A percentile compares a stretch with the other conserved stretches of the same genome.
Evolutionary conservation across 2,797 vertebrate genomes (phyloP).

Genomic region (Sandelia bainsii): DNA sequence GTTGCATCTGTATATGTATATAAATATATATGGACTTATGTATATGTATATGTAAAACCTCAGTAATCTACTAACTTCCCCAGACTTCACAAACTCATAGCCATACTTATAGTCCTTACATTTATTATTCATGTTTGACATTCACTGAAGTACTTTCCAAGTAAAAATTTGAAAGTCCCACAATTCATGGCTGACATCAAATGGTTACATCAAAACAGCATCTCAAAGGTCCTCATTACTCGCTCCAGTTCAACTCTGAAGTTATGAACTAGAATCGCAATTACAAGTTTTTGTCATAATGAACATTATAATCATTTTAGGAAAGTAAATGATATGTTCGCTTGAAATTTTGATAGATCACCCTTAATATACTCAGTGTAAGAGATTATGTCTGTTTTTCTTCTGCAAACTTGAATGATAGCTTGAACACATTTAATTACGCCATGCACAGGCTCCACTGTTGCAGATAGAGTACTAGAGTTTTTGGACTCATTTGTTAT

Average conservation of each 20-base stretch:
- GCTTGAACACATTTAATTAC: constrained; percentile 53
- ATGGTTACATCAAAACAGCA: constrained; percentile 71
- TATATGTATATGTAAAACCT: constrained; percentile 20
- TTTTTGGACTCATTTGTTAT: constrained; percentile 72
- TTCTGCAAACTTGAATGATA: constrained; percentile 48
- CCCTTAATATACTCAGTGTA: constrained; percentile 13
- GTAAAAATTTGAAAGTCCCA: constrained; percentile 66
- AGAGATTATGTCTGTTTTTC: constrained; percentile 28
- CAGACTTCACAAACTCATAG: constrained; percentile 49
- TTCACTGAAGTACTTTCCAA: constrained; percentile 72
- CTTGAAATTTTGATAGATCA: constrained; percentile 23
- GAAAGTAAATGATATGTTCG: constrained; percentile 42
- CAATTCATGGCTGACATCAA: constrained; percentile 73
- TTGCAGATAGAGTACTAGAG: constrained; percentile 37
- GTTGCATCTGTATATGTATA: not conserved
- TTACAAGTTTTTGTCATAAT: constrained; percentile 44
- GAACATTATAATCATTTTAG: constrained; percentile 37
- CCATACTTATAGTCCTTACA: constrained; percentile 54
- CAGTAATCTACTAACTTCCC: constrained; percentile 39
- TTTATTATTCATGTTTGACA: constrained; percentile 72
- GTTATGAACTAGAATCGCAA: constrained; percentile 51
- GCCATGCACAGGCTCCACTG: constrained; percentile 1
- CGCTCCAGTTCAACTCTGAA: constrained; percentile 55
- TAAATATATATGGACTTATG: not conserved
- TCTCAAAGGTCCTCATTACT: constrained; percentile 81